phyloP scores from a whole-genome alignment of 2,113 vertebrate genomes.

The Oryctolagus cuniculus region DNA sequence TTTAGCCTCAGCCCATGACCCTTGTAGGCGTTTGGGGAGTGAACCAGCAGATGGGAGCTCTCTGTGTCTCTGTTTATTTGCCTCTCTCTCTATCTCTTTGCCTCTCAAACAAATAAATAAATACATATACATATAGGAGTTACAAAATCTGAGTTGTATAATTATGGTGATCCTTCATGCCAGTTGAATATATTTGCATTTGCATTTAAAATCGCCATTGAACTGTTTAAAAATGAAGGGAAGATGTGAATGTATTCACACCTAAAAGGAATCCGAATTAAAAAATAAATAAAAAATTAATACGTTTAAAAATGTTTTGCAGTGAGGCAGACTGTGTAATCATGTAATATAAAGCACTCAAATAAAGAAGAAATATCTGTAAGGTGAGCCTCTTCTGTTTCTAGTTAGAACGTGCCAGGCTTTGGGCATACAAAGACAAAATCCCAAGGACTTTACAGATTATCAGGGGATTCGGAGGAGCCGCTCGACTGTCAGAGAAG shows the following conservation, averaged over 20 bases:
- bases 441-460: constrained; percentile 35
- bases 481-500: not conserved
- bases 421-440: constrained; percentile 19
- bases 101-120: no score
- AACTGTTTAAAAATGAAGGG: not conserved
- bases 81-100: no score
- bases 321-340: not conserved
- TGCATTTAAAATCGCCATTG: not conserved
- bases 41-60: no score
- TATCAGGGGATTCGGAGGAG: not conserved
- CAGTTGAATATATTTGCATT: not conserved
- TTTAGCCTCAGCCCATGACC: no score
- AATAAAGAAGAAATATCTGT: not conserved
- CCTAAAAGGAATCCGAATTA: not conserved
- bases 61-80: no score
- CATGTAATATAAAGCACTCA: not conserved
- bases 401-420: not conserved
- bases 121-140: not conserved
- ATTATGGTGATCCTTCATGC: not conserved
- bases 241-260: not conserved
- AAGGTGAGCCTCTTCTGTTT: not conserved
- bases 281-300: not conserved
- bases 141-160: not conserved
- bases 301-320: not conserved
- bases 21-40: no score